A percentile compares a stretch with the other conserved stretches of the same genome.
phyloP scores from a whole-genome alignment of 2,888 invertebrate genomes.

The Dynastes tityus region DNA sequence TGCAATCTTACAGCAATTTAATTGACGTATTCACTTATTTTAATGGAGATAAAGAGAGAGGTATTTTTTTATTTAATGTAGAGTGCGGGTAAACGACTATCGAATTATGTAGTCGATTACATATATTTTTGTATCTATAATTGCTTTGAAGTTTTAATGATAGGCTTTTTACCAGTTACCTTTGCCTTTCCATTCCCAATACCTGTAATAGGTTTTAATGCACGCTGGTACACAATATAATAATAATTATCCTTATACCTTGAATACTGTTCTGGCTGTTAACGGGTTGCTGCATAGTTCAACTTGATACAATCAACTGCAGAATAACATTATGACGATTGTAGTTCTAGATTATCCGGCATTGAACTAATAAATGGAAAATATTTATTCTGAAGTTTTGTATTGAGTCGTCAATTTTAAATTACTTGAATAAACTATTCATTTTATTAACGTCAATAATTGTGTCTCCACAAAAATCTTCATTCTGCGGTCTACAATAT shows the following conservation, averaged over 20 bases:
- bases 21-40: too few relatives aligned
- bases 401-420: slow-evolving; percentile 46
- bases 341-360: slow-evolving; percentile 32
- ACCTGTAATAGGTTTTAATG: neutral
- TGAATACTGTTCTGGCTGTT: neutral
- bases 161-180: too few relatives aligned
- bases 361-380: slow-evolving; percentile 43
- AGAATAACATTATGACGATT: slow-evolving; percentile 28
- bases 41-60: too few relatives aligned
- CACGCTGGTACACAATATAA: too few relatives aligned
- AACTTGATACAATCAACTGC: slow-evolving; percentile 10
- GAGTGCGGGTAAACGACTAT: too few relatives aligned
- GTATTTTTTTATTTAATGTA: too few relatives aligned
- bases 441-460: slow-evolving; percentile 43
- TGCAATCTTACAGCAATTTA: too few relatives aligned
- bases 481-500: slow-evolving; percentile 43
- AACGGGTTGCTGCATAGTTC: slow-evolving; percentile 16
- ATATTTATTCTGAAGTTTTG: slow-evolving; percentile 30
- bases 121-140: too few relatives aligned
- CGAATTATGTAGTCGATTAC: too few relatives aligned
- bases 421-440: slow-evolving; percentile 44
- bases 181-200: too few relatives aligned
- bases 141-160: too few relatives aligned
- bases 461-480: slow-evolving; percentile 42
- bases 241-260: neutral